Evolutionary conservation across 1,140 invertebrate species (phyloP).

Genomic region (Holotrichia oblita): DNA sequence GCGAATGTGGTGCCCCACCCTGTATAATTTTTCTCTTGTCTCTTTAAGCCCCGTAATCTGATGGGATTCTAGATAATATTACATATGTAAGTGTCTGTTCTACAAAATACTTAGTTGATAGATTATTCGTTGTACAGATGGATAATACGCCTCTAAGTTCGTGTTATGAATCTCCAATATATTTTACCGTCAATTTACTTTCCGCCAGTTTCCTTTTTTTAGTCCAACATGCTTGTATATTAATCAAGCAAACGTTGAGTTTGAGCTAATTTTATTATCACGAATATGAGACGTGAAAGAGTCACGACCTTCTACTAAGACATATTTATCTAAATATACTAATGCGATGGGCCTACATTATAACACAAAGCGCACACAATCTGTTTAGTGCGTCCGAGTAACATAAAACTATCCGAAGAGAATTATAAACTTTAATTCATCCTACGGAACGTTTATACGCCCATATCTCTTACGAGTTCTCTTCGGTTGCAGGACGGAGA

Average conservation of each 20-base stretch:
- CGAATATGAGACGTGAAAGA: background rate
- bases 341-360: background rate
- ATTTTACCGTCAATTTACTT: too few relatives aligned
- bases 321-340: conserved; percentile 5
- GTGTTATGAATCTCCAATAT: too few relatives aligned
- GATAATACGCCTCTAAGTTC: too few relatives aligned
- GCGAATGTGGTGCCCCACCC: too few relatives aligned
- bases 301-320: conserved; percentile 5
- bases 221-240: background rate
- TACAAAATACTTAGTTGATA: too few relatives aligned
- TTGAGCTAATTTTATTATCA: conserved; percentile 8
- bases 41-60: too few relatives aligned
- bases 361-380: background rate
- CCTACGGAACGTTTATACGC: background rate
- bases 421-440: conserved; percentile 16
- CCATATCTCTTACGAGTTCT: background rate
- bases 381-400: conserved; percentile 8
- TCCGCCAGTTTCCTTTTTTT: too few relatives aligned
- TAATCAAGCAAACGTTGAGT: background rate
- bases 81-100: too few relatives aligned
- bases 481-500: background rate
- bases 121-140: too few relatives aligned
- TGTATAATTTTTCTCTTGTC: too few relatives aligned
- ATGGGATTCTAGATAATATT: too few relatives aligned
- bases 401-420: conserved; percentile 16